These are phyloP conservation scores for Hylia prasina DNA, from an alignment of 2,113 vertebrate species.

Conservation along the genomic window DNA sequence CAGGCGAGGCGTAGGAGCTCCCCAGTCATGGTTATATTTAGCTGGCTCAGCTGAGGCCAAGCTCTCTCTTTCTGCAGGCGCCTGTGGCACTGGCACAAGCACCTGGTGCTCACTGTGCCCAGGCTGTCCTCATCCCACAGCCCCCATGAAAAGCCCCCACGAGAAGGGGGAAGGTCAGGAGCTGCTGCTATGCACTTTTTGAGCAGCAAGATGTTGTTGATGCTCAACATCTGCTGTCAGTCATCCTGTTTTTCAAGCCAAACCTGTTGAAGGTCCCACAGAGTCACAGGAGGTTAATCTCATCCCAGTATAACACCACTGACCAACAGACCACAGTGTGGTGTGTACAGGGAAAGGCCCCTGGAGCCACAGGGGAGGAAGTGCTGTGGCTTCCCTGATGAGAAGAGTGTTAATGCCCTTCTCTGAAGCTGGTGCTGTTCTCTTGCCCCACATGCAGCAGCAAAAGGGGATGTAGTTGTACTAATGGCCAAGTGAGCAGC, in stretches of 20 bases:
- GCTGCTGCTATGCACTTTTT: neutral
- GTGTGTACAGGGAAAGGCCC: neutral
- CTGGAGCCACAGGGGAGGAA: neutral
- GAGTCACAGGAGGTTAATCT: neutral
- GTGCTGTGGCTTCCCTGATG: neutral
- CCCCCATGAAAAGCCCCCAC: rapidly evolving
- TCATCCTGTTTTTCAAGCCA: neutral
- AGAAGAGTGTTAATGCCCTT: neutral
- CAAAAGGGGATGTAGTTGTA: neutral
- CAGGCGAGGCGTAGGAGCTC: neutral
- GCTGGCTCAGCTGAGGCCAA: neutral
- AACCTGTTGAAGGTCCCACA: rapidly evolving
- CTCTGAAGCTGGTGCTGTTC: rapidly evolving
- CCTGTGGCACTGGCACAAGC: neutral
- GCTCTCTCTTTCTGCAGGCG: rapidly evolving
- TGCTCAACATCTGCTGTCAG: neutral
- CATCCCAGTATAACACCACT: neutral
- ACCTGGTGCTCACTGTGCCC: rapidly evolving
- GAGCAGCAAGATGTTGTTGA: neutral
- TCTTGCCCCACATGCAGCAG: neutral
- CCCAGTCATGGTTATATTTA: neutral
- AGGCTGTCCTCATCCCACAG: neutral
- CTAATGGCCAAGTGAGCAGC: neutral
- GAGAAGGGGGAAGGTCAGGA: neutral
- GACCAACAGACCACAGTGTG: neutral